phyloP scores from a whole-genome alignment of 1,140 invertebrate species.

The Drosophila sucinea region DNA sequence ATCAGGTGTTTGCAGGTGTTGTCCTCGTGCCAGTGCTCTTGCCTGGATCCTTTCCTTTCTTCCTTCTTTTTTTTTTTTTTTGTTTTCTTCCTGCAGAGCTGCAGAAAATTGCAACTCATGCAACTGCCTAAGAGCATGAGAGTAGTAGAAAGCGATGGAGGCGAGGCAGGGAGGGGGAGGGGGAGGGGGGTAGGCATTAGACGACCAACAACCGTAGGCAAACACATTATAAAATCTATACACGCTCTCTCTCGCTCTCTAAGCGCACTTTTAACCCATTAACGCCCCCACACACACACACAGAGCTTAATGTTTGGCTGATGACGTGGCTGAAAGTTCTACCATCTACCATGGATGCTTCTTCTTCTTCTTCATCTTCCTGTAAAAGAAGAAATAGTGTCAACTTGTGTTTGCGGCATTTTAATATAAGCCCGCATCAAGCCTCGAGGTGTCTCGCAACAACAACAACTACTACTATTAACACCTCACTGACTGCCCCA shows the following conservation, averaged over 20 bases:
- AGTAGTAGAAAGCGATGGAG: too few relatives aligned
- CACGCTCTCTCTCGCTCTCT: constrained; percentile 45
- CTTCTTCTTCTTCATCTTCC: constrained; percentile 20
- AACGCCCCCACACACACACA: constrained; percentile 57
- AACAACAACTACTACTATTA: constrained; percentile 46
- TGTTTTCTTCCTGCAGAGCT: constrained; percentile 7
- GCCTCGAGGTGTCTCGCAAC: constrained; percentile 10
- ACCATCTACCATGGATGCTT: constrained; percentile 20
- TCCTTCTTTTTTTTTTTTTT: constrained; percentile 57
- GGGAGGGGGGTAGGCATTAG: not conserved
- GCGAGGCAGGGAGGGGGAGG: not conserved
- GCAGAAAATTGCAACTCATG: constrained; percentile 66
- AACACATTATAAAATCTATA: constrained; percentile 80
- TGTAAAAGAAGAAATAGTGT: constrained; percentile 75
- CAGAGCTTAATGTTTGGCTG: constrained; percentile 61
- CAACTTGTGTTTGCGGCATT: constrained; percentile 74
- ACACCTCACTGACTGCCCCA: constrained; percentile 48
- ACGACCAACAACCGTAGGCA: constrained; percentile 32
- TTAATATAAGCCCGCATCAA: constrained; percentile 49
- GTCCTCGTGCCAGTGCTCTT: constrained; percentile 12
- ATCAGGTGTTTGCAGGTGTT: constrained; percentile 43
- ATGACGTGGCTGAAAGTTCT: constrained; percentile 69
- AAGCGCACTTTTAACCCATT: constrained; percentile 79
- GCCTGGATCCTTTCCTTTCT: constrained; percentile 50
- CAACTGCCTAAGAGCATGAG: constrained; percentile 20